Evolutionary conservation across 2,797 vertebrate species (phyloP).

Genomic region (Ptychadena robeensis): DNA sequence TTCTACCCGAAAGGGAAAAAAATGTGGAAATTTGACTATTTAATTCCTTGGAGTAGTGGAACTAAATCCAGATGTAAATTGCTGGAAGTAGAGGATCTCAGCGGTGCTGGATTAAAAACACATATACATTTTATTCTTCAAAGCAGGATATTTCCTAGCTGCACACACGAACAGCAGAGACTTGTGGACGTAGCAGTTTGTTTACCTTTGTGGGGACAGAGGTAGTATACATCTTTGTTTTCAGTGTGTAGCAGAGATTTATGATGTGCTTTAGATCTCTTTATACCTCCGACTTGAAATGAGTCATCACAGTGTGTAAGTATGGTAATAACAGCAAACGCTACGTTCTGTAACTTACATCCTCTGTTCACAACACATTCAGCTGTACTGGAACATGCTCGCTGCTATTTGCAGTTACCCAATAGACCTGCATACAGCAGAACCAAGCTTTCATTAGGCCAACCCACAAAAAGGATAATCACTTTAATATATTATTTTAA

Average conservation of each 20-base stretch:
- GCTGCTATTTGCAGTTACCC: no score
- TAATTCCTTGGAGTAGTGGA: conserved; percentile 53
- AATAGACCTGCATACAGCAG: no score
- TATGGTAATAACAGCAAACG: neutral
- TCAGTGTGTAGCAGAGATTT: conserved; percentile 7
- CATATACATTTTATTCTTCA: conserved; percentile 59
- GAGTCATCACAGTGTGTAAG: neutral
- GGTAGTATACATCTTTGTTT: conserved; percentile 9
- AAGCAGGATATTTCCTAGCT: conserved; percentile 28
- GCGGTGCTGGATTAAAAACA: conserved; percentile 48
- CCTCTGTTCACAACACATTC: no score
- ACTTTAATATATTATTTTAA: no score
- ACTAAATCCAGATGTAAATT: conserved; percentile 60
- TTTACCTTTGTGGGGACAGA: conserved; percentile 8
- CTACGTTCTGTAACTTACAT: no score
- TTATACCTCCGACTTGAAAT: neutral
- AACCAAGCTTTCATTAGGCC: no score
- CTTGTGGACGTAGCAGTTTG: conserved; percentile 28
- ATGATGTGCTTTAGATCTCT: conserved; percentile 12
- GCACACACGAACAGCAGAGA: neutral
- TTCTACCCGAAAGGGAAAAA: conserved; percentile 32
- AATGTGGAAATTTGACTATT: conserved; percentile 48
- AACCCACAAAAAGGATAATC: no score
- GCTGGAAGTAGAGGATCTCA: conserved; percentile 49
- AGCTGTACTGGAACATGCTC: no score